These are phyloP conservation scores for Lerema accius DNA, from an alignment of 1,140 invertebrate genomes.

Conservation along the genomic window DNA sequence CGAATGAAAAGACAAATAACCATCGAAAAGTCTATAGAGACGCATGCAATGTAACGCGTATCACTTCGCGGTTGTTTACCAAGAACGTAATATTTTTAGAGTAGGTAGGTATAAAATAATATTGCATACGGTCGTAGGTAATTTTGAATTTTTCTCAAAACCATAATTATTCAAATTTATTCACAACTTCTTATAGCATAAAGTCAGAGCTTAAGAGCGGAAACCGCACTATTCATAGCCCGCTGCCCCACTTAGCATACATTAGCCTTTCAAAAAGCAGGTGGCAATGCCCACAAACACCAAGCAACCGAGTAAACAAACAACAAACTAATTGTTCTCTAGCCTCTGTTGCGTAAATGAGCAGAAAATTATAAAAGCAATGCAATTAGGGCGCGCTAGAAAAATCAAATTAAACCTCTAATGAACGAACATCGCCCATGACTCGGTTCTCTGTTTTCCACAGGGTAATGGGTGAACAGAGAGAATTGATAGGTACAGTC, in stretches of 20 bases:
- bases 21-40: no score
- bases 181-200: neutral
- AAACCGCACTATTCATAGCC: neutral
- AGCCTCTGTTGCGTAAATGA: slow-evolving; percentile 61
- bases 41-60: no score
- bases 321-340: slow-evolving; percentile 59
- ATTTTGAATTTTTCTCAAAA: no score
- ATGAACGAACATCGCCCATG: slow-evolving; percentile 73
- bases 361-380: slow-evolving; percentile 65
- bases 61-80: no score
- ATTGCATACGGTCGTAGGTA: no score
- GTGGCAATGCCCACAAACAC: slow-evolving; percentile 9
- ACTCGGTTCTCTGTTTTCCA: slow-evolving; percentile 46
- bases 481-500: slow-evolving; percentile 1
- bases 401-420: slow-evolving; percentile 79
- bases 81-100: no score
- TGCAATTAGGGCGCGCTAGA: slow-evolving; percentile 75
- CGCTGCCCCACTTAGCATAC: neutral
- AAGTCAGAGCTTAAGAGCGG: neutral
- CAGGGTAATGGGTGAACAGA: slow-evolving; percentile 39
- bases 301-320: slow-evolving; percentile 44
- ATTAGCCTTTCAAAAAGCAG: neutral
- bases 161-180: no score
- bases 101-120: no score
- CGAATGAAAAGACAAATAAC: no score